Evolutionary conservation across 2,888 invertebrate species (phyloP).

Genomic region (Sylvicola cinctus): DNA sequence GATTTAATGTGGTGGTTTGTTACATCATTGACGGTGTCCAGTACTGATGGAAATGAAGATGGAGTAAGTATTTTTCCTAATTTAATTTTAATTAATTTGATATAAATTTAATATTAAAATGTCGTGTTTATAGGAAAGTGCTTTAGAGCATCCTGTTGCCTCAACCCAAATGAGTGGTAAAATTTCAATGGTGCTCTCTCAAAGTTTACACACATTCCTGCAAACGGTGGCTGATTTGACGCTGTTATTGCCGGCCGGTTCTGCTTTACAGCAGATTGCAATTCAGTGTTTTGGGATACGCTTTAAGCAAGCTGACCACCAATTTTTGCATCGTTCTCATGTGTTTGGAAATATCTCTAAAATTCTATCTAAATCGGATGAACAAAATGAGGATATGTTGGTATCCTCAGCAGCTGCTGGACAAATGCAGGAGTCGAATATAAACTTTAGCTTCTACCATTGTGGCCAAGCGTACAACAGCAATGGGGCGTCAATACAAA

Average conservation of each 20-base stretch:
- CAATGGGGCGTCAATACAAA: constrained; percentile 17
- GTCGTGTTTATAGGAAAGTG: constrained; percentile 22
- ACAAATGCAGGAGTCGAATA: constrained; percentile 12
- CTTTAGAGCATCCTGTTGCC: constrained; percentile 51
- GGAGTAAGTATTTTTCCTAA: constrained; percentile 13
- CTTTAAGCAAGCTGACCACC: constrained; percentile 74
- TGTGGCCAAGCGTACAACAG: constrained; percentile 4
- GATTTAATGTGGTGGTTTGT: constrained; percentile 97
- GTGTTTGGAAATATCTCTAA: constrained; percentile 93
- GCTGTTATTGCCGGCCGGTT: constrained; percentile 68
- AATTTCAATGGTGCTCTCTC: constrained; percentile 41
- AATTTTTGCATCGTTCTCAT: constrained; percentile 77
- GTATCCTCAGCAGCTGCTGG: constrained; percentile 16
- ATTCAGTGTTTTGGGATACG: constrained; percentile 84
- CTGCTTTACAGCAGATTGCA: constrained; percentile 75
- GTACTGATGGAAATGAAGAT: constrained; percentile 14
- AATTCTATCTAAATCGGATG: constrained; percentile 82
- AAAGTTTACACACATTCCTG: constrained; percentile 64
- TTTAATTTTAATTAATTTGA: constrained; percentile 1
- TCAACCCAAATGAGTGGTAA: constrained; percentile 58
- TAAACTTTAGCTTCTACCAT: constrained; percentile 11
- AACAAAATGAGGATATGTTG: constrained; percentile 34
- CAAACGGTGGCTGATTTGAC: constrained; percentile 87
- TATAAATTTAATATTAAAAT: constrained; percentile 2
- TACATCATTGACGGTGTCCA: constrained; percentile 43